phyloP scores from a whole-genome alignment of 2,113 vertebrate genomes.

The Ramphastos sulfuratus region DNA sequence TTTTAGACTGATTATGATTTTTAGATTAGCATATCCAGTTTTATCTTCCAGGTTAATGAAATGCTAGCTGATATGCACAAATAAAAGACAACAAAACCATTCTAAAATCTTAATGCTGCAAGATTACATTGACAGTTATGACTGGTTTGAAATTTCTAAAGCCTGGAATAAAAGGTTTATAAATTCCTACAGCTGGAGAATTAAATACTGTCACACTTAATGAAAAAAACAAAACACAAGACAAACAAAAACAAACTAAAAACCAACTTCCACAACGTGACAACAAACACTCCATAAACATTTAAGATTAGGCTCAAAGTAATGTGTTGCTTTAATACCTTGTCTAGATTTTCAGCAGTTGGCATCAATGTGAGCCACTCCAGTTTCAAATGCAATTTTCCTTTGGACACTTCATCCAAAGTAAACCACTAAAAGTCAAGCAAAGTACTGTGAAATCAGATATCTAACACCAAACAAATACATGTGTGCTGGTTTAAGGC shows the following conservation, averaged over 20 bases:
- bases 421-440: slow-evolving; percentile 86
- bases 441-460: not conserved
- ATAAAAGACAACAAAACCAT: not conserved
- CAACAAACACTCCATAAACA: not conserved
- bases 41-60: not conserved
- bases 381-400: slow-evolving; percentile 91
- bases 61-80: not conserved
- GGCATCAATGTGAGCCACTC: slow-evolving; percentile 90
- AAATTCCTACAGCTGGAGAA: not conserved
- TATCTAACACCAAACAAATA: not conserved
- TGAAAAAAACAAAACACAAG: not conserved
- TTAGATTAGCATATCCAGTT: not conserved
- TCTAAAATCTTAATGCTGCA: not conserved
- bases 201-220: not conserved
- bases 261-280: too few relatives aligned
- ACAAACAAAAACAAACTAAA: not conserved
- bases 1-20: not conserved
- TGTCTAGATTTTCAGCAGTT: slow-evolving; percentile 82
- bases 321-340: slow-evolving; percentile 76
- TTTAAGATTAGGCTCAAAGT: not conserved
- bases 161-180: not conserved
- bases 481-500: too few relatives aligned
- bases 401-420: slow-evolving; percentile 85
- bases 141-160: not conserved
- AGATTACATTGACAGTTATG: not conserved